A percentile compares a stretch with the other conserved stretches of the same genome.
Evolutionary conservation across 2,797 vertebrate genomes (phyloP).

Genomic region (Hippopotamyrus pictus): DNA sequence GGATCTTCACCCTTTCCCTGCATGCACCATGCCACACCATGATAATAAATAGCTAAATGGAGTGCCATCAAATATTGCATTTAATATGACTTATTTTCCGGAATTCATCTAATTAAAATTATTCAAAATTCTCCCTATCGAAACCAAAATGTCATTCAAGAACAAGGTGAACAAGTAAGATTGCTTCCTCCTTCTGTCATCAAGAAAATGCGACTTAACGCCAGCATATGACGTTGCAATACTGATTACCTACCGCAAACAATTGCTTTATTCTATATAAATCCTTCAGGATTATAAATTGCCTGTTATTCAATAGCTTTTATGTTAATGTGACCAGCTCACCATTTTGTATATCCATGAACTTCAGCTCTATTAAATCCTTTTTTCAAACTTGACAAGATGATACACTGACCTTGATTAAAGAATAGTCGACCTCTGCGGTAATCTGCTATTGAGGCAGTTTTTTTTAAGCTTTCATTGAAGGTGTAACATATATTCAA

Average conservation of each 20-base stretch:
- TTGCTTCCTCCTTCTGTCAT: neutral
- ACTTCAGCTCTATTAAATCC: neutral
- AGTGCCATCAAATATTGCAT: neutral
- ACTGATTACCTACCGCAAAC: neutral
- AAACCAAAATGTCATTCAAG: neutral
- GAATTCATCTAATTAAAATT: conserved; percentile 16
- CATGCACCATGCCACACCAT: neutral
- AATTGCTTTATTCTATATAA: conserved; percentile 3
- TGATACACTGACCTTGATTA: neutral
- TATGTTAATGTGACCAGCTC: conserved; percentile 9
- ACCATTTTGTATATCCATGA: neutral
- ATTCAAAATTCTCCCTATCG: conserved; percentile 39
- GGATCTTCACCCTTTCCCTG: neutral
- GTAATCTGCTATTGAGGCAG: neutral
- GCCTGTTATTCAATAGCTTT: neutral
- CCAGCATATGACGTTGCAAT: neutral
- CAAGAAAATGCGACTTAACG: neutral
- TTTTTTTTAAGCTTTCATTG: neutral
- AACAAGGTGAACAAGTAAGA: neutral
- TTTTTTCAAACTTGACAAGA: neutral
- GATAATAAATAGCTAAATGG: neutral
- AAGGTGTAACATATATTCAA: neutral
- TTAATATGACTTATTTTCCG: neutral
- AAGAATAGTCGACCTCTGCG: neutral
- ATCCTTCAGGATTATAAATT: neutral